Evolutionary conservation across 2,113 vertebrate species (phyloP), one percentile per base, ranked within the genome.

Genomic region (Riparia riparia): DNA sequence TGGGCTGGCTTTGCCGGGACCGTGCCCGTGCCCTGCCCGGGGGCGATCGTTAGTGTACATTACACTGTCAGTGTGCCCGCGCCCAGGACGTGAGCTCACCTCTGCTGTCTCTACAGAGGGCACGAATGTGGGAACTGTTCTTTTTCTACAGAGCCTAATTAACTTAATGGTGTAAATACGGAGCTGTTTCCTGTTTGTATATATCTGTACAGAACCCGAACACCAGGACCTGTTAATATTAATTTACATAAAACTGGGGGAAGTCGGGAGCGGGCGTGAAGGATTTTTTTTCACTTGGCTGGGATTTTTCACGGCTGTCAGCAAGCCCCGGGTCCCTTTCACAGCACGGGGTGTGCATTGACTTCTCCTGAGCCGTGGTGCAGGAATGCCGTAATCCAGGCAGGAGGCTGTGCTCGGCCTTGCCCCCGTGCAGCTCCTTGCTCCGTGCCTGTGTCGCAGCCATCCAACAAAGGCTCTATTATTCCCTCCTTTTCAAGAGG

Each of bases 91-190:
- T 57, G 94, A 93, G 94, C 82, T 61, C 84, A 54, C 84, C 86
- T 84, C 95, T 95, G 85, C 94, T 76, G 93, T 51, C 95, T 91
- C 81, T 69, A 70, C 86, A 77, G 53, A 18, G 9, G 73, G 94
- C 95, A 95, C 97, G 95, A 84, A 96, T 84, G 72, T 91, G 97
- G 94, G 96, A 81, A 56, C 82, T 91, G 51, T 63, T 81, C 20
- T 57, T n/a, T 32, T 42, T 83, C 37, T 61, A 96, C 72, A 94
- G 93, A 97, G 39, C 89, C 94, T 95, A 95, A 96, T 96, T 96
- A 98, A 98, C 97, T 98, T 98, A 98, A 98, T 97, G 95, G 96
- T 98, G 97, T 98, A 98, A 82, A 98, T 98, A 98, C 0, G 39
- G 22, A 63, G 14, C 60, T 24, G 65, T 87, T 97, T 93, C 82